A percentile compares a stretch with the other conserved stretches of the same genome.
These are phyloP conservation scores for Sander vitreus DNA, from an alignment of 2,113 vertebrate genomes.

Conservation along the genomic window DNA sequence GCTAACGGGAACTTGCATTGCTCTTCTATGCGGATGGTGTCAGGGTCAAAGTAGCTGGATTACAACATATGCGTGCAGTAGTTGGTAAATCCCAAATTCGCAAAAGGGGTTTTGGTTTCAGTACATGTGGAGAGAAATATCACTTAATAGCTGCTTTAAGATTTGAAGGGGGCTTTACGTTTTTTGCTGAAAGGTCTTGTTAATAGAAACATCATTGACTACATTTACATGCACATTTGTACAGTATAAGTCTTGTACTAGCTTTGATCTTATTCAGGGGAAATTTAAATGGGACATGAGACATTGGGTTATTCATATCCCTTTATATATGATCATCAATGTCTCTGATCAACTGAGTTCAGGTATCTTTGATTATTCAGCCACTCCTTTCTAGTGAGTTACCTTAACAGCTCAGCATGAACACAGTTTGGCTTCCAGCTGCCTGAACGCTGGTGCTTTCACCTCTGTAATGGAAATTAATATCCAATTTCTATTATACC, in stretches of 20 bases:
- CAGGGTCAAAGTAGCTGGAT: background rate
- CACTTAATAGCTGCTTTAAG: background rate
- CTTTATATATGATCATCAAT: background rate
- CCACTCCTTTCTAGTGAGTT: background rate
- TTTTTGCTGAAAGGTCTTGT: background rate
- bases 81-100: background rate
- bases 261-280: background rate
- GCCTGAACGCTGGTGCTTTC: background rate
- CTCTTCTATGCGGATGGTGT: background rate
- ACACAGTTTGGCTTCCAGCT: background rate
- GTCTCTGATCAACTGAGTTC: background rate
- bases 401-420: background rate
- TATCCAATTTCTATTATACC: no score
- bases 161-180: background rate
- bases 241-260: background rate
- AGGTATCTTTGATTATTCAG: background rate
- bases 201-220: background rate
- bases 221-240: background rate
- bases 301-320: background rate
- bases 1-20: slow-evolving; percentile 13
- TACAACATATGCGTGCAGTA: background rate
- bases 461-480: background rate
- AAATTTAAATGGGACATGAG: background rate
- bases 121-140: background rate
- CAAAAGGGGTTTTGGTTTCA: background rate